Base-by-base conservation (phyloP, 2,113 vertebrate species). In the Eubucco bourcierii region DNA sequence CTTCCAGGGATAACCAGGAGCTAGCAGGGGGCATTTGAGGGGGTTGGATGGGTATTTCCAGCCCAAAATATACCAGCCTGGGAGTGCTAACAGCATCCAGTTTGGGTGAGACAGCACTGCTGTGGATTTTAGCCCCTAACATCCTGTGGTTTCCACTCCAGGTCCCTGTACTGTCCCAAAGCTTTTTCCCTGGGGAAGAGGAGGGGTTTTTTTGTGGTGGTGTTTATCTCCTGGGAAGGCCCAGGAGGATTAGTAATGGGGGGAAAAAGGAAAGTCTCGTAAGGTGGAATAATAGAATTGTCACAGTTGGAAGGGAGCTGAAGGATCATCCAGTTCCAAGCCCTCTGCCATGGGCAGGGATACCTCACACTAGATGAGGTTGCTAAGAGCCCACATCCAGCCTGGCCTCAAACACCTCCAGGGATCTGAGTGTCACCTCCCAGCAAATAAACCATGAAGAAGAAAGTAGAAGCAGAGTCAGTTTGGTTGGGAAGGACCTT, bases 1-100 rank as follows among this genome's bases (percentile, higher is more conserved):
- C 39, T 5, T 0, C 6, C 0, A 1, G 37, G 12, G 8, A 47
- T 7, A 18, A 65, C 2, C 0, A 2, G 53, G 33, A 28, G 39
- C 31, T 2, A 1, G 0, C 18, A 60, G 15, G 44, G 31, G 21
- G 15, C 0, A 1, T 12, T 2, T n/a, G 33, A 9, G 47, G 76
- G 28, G 31, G 6, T 4, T 4, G 16, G 16, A 34, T 21, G 6
- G 18, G 41, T 3, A 39, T 44, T 87, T 70, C 27, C 33, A 73
- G 24, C 72, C 77, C 64, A 4, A 44, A 72, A 39, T 5, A 23
- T 46, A 27, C 44, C 60, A 44, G 1, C 15, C 6, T 0, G 8
- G 39, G 16, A 41, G 29, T 4, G 4, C 9, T 59, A 16, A 3
- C 1, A 1, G 27, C 37, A 5, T 13, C 27, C n/a, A 33, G 12